Percentiles rank a stretch among this genome's conserved stretches.
Evolutionary conservation across 2,797 vertebrate species (phyloP).

Genomic region (Crax fasciolata): DNA sequence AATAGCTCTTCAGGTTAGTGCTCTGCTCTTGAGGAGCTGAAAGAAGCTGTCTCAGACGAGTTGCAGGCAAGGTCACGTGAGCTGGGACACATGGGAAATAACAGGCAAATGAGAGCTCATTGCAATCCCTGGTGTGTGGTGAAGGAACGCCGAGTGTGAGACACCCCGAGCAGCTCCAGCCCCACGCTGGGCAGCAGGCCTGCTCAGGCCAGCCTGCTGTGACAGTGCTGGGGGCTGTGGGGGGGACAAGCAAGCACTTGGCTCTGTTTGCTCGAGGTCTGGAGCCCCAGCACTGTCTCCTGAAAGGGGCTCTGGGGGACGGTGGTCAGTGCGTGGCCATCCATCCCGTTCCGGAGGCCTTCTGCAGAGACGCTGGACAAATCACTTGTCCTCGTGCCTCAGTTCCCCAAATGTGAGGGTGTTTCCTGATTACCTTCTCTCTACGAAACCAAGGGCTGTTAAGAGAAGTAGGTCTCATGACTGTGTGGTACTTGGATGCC

Average conservation of each 20-base stretch:
- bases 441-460: constrained; percentile 39
- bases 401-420: not conserved
- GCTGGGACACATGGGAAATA: not conserved
- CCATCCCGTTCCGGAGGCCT: not conserved
- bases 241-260: not conserved
- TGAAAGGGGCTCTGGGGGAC: not conserved
- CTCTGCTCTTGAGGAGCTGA: not conserved
- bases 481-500: constrained; percentile 70
- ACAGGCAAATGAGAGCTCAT: not conserved
- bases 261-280: not conserved
- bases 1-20: not conserved
- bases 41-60: not conserved
- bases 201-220: not conserved
- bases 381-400: not conserved
- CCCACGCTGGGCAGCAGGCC: not conserved
- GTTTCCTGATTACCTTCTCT: constrained; percentile 9
- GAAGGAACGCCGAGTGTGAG: not conserved
- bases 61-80: not conserved
- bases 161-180: fast-evolving
- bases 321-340: not conserved
- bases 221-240: not conserved
- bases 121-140: not conserved
- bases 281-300: not conserved
- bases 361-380: not conserved
- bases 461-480: constrained; percentile 59